Evolutionary conservation across 2,113 vertebrate genomes (phyloP).

Genomic region (Oceanodroma tethys): DNA sequence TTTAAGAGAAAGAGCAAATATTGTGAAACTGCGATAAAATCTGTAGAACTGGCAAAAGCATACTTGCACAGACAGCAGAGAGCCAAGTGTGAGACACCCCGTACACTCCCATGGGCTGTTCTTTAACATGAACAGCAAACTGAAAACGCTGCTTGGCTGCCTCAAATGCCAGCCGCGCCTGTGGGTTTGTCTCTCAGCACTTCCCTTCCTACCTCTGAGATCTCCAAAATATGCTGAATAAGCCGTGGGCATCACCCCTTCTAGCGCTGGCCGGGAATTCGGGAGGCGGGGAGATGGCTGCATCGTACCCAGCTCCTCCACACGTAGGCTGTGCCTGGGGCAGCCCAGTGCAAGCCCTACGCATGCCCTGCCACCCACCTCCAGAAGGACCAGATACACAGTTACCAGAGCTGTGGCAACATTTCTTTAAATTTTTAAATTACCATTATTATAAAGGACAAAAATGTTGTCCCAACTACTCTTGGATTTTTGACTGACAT

Average conservation of each 20-base stretch:
- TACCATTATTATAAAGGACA: not conserved
- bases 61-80: not conserved
- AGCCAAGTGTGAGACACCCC: not conserved
- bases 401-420: not conserved
- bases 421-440: not conserved
- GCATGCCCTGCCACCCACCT: not conserved
- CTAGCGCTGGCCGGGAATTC: not conserved
- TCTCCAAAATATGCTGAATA: not conserved
- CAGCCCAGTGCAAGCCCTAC: rapidly evolving
- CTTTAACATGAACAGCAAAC: not conserved
- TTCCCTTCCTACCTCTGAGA: not conserved
- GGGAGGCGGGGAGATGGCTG: not conserved
- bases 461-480: not conserved
- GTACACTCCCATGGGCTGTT: not conserved
- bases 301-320: not conserved
- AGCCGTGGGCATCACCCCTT: not conserved
- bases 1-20: not conserved
- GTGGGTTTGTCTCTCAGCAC: not conserved
- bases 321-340: not conserved
- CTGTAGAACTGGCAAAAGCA: not conserved
- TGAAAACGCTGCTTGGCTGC: not conserved
- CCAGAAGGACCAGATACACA: not conserved
- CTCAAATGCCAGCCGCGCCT: not conserved
- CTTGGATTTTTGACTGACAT: not conserved
- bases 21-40: not conserved